phyloP scores from a whole-genome alignment of 2,797 vertebrate genomes.

The Anableps anableps region DNA sequence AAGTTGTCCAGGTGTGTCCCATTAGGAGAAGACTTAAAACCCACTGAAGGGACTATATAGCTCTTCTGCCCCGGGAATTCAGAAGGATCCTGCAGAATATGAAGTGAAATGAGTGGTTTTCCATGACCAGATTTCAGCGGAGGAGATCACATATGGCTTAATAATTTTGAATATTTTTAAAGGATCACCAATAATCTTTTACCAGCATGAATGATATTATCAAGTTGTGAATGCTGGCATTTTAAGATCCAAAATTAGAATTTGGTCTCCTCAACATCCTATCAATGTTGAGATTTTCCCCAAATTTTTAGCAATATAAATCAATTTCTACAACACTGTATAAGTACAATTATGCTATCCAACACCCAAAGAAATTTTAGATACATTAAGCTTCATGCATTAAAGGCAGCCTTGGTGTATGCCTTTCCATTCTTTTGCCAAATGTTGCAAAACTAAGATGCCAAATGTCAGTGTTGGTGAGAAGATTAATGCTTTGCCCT shows the following conservation, averaged over 20 bases:
- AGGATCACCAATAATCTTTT: slow-evolving; percentile 30
- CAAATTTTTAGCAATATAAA: not conserved
- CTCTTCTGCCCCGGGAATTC: not conserved
- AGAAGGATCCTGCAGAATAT: not conserved
- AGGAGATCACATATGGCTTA: not conserved
- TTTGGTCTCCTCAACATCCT: slow-evolving; percentile 22
- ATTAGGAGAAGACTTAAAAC: not conserved
- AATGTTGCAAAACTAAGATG: slow-evolving; percentile 16
- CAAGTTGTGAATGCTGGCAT: slow-evolving; percentile 4
- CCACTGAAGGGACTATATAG: not conserved
- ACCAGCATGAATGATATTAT: slow-evolving; percentile 22
- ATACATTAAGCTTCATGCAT: slow-evolving; percentile 9
- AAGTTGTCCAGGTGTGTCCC: not conserved
- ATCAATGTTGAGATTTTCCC: slow-evolving; percentile 35
- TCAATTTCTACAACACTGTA: not conserved
- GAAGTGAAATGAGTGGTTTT: not conserved
- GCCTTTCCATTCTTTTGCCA: slow-evolving; percentile 10
- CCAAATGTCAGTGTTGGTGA: slow-evolving; percentile 21
- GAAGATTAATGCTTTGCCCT: slow-evolving; percentile 27
- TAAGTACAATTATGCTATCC: slow-evolving; percentile 28
- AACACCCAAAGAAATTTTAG: slow-evolving; percentile 11
- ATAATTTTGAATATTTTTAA: slow-evolving; percentile 5
- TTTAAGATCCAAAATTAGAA: slow-evolving; percentile 17
- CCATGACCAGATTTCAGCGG: not conserved
- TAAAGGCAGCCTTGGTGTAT: slow-evolving; percentile 11